These are phyloP conservation scores for Gymnoscopelus braueri DNA, from an alignment of 2,797 vertebrate genomes.

Conservation along the genomic window DNA sequence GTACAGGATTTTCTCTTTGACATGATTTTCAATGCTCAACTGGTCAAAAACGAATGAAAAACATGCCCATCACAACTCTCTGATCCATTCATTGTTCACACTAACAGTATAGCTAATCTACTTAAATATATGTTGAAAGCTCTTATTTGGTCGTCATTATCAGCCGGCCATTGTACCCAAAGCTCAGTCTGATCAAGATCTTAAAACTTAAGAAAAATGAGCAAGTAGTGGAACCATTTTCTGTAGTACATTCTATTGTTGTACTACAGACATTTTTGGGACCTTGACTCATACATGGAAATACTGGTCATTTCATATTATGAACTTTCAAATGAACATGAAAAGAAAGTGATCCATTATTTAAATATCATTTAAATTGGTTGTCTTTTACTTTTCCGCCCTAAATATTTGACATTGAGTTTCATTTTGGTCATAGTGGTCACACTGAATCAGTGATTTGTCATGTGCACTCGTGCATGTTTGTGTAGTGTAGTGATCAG, in stretches of 20 bases:
- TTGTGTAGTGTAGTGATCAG: constrained; percentile 27
- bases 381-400: constrained; percentile 25
- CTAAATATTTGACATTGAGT: constrained; percentile 1
- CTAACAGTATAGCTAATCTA: too few relatives aligned
- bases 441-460: constrained; percentile 40
- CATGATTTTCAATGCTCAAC: neutral
- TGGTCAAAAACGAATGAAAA: constrained; percentile 36
- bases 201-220: too few relatives aligned
- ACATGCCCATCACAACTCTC: neutral
- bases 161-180: too few relatives aligned
- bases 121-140: neutral
- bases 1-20: constrained; percentile 39
- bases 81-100: neutral
- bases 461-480: constrained; percentile 21
- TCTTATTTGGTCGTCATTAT: neutral
- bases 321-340: constrained; percentile 60
- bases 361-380: constrained; percentile 38
- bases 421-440: constrained; percentile 50
- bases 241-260: too few relatives aligned
- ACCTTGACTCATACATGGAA: constrained; percentile 61
- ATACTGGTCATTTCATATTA: constrained; percentile 52
- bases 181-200: too few relatives aligned
- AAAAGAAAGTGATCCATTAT: constrained; percentile 37
- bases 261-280: constrained; percentile 48
- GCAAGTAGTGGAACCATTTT: too few relatives aligned